Evolutionary conservation across 1,140 invertebrate genomes (phyloP), one percentile per base, ranked within the genome.

Genomic region (Plectus sambesii): DNA sequence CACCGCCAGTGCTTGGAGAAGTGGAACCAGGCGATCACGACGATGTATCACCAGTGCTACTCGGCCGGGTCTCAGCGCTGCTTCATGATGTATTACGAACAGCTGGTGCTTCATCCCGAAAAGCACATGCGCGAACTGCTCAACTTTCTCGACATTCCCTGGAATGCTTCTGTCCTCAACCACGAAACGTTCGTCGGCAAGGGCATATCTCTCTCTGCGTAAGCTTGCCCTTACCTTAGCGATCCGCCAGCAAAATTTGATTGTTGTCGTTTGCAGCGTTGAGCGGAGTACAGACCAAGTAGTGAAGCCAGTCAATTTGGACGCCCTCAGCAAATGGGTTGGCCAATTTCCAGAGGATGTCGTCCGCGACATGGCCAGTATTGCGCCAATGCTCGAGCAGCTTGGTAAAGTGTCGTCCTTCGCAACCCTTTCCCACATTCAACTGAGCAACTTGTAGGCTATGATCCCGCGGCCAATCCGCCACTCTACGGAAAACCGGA

Each of bases 201-300:
- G 70, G 89, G 89, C 47, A 87, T 97, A 33, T 75, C 75, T 17
- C 62, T 79, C 8, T 79, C 78, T 49, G 94, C 92, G 88, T 94
- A 76, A 78, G 81, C 54, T n/a, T 8, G n/a, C n/a, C n/a, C n/a
- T n/a, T n/a, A n/a, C n/a, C n/a, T n/a, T n/a, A 27, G 20, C 5
- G 19, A 29, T 40, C 15, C 35, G 20, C 15, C 38, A 5, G 20
- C 38, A 6, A 12, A 5, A 5, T 15, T 29, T 40, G 5, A 5
- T 5, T 15, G 38, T 15, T n/a, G n/a, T n/a, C n/a, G n/a, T 33
- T 12, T 33, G 12, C 30, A n/a, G n/a, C n/a, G n/a, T n/a, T n/a
- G 92, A 98, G 73, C 79, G 89, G 47, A 96, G 90, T 12, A 92
- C 88, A 51, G 92, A 98, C 76, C 92, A 98, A 77, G 90, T 98